Base-by-base conservation (phyloP, 1,140 invertebrate species). In the Psix sp. region DNA sequence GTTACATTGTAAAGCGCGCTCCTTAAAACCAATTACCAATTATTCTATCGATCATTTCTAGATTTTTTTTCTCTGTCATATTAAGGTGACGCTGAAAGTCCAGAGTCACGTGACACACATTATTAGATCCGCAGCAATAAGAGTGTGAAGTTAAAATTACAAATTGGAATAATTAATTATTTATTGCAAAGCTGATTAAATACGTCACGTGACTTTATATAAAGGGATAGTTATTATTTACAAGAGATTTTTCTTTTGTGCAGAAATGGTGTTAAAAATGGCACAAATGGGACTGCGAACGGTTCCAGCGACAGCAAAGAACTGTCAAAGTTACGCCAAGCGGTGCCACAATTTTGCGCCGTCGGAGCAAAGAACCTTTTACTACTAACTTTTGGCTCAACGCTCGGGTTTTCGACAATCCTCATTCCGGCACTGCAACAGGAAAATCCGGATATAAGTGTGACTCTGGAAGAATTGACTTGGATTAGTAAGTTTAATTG, bases 361-460 rank as follows among this genome's bases (percentile, higher is more conserved):
- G 91, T 91, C 36, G 88, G 86, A 57, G 90, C 91, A 18, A 92
- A 92, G 80, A 92, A 92, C 84, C 82, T 91, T 62, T 81, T 92
- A 17, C 84, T 92, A 40, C 78, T 91, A 40, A 88, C 90, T 7
- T 94, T 93, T 80, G 93, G 93, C 31, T 91, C 93, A 88, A 93
- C 92, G 1, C 78, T 94, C 15, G 93, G 93, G 0, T 93, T 93
- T 70, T 89, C 93, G 9, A 94, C 93, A 0, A 93, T 94, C 62
- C 87, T 94, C 0, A 93, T 94, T 52, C 92, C 93, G 1, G 90
- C 90, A 6, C 87, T 94, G 11, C 86, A 89, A 68, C 81, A 77
- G n/a, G 9, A 77, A 0, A 82, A 89, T 60, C 72, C 87, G 0
- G 83, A 87, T 2, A 82, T 93, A 4, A 84, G 83, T 0, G 86